Evolutionary conservation across 2,888 invertebrate species (phyloP).

Genomic region (Lasioglossum zephyrum): DNA sequence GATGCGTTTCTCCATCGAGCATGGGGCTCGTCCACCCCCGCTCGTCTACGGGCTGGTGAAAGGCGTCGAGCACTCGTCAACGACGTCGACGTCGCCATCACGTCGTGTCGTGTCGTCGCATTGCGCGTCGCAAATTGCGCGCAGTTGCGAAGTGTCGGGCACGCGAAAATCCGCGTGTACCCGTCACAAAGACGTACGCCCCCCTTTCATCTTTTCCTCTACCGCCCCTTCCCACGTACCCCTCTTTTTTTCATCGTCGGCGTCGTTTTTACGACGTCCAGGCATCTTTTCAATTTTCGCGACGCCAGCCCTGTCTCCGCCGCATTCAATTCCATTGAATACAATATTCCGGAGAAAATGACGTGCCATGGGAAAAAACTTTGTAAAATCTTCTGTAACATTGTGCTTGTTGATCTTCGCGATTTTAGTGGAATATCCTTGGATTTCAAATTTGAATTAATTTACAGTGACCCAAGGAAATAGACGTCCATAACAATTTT

Average conservation of each 20-base stretch:
- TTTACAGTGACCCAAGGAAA: background rate
- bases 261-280: background rate
- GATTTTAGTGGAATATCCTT: too few species aligned
- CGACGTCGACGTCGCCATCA: conserved; percentile 25
- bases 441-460: too few species aligned
- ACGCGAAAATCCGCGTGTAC: conserved; percentile 29
- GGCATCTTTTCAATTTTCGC: conserved; percentile 11
- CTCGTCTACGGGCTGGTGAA: conserved; percentile 3
- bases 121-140: conserved; percentile 40
- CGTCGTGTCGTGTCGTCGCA: background rate
- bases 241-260: background rate
- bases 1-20: conserved; percentile 4
- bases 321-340: background rate
- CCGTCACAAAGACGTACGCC: background rate
- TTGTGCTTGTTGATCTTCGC: too few species aligned
- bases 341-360: background rate
- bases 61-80: conserved; percentile 44
- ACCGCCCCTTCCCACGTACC: background rate
- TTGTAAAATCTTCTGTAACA: too few species aligned
- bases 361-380: background rate
- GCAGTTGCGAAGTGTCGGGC: conserved; percentile 27
- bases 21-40: background rate
- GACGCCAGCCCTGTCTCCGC: conserved; percentile 2
- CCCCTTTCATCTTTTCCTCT: conserved; percentile 24
- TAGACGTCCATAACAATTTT: too few species aligned